These are phyloP conservation scores for Caenorhabditis virilis DNA, from an alignment of 2,888 invertebrate species.

Conservation along the genomic window DNA sequence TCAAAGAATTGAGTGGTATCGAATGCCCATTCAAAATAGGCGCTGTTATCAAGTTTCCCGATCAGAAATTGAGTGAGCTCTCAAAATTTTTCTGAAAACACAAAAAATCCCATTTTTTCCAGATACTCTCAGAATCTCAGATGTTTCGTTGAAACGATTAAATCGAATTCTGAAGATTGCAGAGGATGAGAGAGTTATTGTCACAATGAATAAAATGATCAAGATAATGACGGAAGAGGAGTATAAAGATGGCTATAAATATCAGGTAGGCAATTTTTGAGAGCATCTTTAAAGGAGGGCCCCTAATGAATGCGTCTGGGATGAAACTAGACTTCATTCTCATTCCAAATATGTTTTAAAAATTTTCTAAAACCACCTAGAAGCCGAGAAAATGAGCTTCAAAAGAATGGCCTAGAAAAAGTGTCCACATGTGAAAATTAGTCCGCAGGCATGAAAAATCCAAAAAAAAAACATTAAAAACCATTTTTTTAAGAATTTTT, in stretches of 20 bases:
- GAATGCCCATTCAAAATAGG: constrained; percentile 62
- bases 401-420: too few relatives aligned
- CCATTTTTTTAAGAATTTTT: too few relatives aligned
- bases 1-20: constrained; percentile 42
- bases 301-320: too few relatives aligned
- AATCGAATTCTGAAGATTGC: constrained; percentile 38
- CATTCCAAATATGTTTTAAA: too few relatives aligned
- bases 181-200: constrained; percentile 42
- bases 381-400: too few relatives aligned
- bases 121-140: constrained; percentile 63
- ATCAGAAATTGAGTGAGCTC: constrained; percentile 53
- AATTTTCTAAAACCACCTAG: too few relatives aligned
- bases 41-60: constrained; percentile 63
- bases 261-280: constrained; percentile 33
- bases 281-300: neutral
- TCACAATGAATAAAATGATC: constrained; percentile 50
- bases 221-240: constrained; percentile 50
- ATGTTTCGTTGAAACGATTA: constrained; percentile 56
- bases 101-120: constrained; percentile 4
- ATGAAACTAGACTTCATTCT: too few relatives aligned
- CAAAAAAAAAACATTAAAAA: too few relatives aligned
- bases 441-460: too few relatives aligned
- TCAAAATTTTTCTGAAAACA: constrained; percentile 1
- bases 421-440: too few relatives aligned
- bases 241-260: constrained; percentile 54